Evolutionary conservation across 2,113 vertebrate genomes (phyloP).

Genomic region (Hydrochoerus hydrochaeris): DNA sequence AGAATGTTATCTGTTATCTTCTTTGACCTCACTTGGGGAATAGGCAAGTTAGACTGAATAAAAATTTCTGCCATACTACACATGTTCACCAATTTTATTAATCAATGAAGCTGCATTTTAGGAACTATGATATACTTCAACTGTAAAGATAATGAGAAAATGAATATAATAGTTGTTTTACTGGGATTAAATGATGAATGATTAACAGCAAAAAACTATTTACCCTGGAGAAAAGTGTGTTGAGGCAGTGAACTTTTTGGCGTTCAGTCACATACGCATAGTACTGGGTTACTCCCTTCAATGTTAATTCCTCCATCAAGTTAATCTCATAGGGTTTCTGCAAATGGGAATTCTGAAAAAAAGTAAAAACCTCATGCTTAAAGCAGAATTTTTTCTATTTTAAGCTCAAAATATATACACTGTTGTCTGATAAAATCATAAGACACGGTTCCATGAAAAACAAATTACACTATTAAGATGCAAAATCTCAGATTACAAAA

Average conservation of each 20-base stretch:
- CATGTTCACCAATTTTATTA: too few species aligned
- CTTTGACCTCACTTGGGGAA: background rate
- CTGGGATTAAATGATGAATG: background rate
- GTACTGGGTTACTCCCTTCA: slow-evolving; percentile 99
- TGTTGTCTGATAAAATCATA: background rate
- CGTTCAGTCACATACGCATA: slow-evolving; percentile 99
- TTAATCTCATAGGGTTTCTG: slow-evolving; percentile 99
- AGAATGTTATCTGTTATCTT: background rate
- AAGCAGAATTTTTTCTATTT: background rate
- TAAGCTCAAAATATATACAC: background rate
- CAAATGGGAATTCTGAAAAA: slow-evolving; percentile 93
- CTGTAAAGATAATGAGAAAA: background rate
- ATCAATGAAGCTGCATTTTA: too few species aligned
- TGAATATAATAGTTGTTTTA: background rate
- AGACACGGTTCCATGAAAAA: background rate
- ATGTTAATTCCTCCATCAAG: slow-evolving; percentile 99
- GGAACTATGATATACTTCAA: too few species aligned
- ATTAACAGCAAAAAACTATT: slow-evolving; percentile 65
- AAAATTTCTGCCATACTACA: background rate
- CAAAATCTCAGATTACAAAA: background rate
- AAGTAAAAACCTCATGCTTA: background rate
- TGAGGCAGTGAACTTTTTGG: slow-evolving; percentile 99
- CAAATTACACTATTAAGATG: background rate
- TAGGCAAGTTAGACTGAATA: background rate
- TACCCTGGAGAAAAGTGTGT: slow-evolving; percentile 99